Evolutionary conservation across 2,888 invertebrate species (phyloP).

Genomic region (Netelia inedita): DNA sequence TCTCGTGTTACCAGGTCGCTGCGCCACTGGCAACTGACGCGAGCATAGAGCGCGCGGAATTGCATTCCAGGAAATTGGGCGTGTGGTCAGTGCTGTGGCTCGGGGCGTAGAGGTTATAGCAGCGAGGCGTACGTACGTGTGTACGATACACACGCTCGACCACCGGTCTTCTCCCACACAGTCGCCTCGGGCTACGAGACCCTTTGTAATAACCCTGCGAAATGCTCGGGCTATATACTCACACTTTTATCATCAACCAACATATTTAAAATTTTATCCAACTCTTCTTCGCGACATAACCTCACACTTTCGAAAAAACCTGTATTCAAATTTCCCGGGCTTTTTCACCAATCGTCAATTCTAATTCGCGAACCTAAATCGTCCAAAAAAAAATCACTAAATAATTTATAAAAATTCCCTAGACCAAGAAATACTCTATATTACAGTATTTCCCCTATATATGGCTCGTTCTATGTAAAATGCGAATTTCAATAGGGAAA

Average conservation of each 20-base stretch:
- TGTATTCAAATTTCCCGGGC: too few relatives aligned
- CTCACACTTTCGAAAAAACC: too few relatives aligned
- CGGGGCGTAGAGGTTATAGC: not conserved
- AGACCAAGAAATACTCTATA: too few relatives aligned
- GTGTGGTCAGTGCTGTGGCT: slow-evolving; percentile 43
- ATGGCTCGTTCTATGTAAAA: too few relatives aligned
- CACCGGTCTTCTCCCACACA: slow-evolving; percentile 7
- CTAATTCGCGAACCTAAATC: too few relatives aligned
- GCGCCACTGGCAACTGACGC: slow-evolving; percentile 54
- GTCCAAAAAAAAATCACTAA: too few relatives aligned
- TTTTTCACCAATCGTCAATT: too few relatives aligned
- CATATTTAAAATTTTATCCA: too few relatives aligned
- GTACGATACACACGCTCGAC: slow-evolving; percentile 8
- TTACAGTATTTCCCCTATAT: too few relatives aligned
- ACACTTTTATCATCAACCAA: not conserved
- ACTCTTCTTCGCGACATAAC: too few relatives aligned
- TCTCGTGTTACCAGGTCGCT: slow-evolving; percentile 57
- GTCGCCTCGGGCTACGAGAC: not conserved
- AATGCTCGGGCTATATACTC: not conserved
- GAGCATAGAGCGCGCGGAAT: slow-evolving; percentile 32
- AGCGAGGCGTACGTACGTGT: not conserved
- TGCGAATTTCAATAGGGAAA: too few relatives aligned
- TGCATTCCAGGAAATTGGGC: slow-evolving; percentile 63
- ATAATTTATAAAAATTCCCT: too few relatives aligned
- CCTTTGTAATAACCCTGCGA: not conserved